A percentile compares a stretch with the other conserved stretches of the same genome.
phyloP scores from a whole-genome alignment of 1,140 invertebrate genomes.

The Cotesia glomerata region DNA sequence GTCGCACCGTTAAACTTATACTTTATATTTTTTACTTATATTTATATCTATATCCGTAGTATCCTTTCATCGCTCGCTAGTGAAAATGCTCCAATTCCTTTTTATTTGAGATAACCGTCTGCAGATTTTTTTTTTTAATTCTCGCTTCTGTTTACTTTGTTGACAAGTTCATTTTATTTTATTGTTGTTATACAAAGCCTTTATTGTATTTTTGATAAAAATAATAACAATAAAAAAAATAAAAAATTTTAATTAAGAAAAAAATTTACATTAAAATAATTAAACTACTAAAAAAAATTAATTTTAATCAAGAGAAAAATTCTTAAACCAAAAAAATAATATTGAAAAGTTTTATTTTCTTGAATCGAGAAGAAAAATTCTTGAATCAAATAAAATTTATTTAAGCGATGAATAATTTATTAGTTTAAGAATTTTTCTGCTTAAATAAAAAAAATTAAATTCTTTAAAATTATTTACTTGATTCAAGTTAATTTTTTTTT shows the following conservation, averaged over 20 bases:
- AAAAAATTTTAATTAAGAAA: not conserved
- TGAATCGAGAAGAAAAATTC: too few species aligned
- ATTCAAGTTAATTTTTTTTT: too few species aligned
- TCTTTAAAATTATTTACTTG: too few species aligned
- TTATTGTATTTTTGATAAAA: not conserved
- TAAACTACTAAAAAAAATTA: too few species aligned
- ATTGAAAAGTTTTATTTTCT: too few species aligned
- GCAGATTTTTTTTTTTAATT: not conserved
- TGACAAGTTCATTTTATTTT: not conserved
- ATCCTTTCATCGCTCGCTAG: not conserved
- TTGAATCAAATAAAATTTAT: too few species aligned
- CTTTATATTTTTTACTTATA: not conserved
- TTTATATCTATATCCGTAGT: too few species aligned
- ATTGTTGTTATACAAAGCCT: not conserved
- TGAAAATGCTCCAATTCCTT: slow-evolving; percentile 20
- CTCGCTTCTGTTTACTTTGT: not conserved
- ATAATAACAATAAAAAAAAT: not conserved
- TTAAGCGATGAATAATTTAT: too few species aligned
- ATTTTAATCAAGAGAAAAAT: too few species aligned
- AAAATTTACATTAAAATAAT: not conserved
- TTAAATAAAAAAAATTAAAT: too few species aligned
- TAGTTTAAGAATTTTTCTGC: too few species aligned
- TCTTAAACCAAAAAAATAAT: too few species aligned
- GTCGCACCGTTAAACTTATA: slow-evolving; percentile 1
- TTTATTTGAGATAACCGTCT: not conserved